These are phyloP conservation scores for Ptilodon capucinus DNA, from an alignment of 2,888 invertebrate genomes.

Conservation along the genomic window DNA sequence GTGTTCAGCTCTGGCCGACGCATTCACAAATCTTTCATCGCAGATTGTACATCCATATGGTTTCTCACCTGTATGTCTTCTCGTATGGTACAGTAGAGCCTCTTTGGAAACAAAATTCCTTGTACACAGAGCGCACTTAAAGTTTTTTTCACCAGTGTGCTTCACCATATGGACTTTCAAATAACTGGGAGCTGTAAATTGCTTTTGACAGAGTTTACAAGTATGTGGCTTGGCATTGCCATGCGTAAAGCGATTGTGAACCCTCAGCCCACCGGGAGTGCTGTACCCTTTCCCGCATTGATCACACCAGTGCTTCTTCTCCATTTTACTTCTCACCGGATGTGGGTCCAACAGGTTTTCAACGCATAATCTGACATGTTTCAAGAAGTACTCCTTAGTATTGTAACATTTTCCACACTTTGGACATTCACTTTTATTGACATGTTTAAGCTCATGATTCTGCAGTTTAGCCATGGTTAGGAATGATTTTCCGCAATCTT, in stretches of 20 bases:
- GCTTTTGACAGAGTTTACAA: conserved; percentile 63
- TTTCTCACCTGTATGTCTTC: conserved; percentile 73
- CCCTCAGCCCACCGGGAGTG: conserved; percentile 64
- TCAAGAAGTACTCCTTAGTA: conserved; percentile 61
- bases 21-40: conserved; percentile 67
- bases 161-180: conserved; percentile 67
- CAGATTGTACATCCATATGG: conserved; percentile 68
- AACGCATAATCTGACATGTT: conserved; percentile 64
- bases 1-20: conserved; percentile 72
- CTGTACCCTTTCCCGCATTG: conserved; percentile 68
- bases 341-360: conserved; percentile 61
- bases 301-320: conserved; percentile 54
- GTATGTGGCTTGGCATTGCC: conserved; percentile 66
- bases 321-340: conserved; percentile 57
- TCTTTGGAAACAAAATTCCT: conserved; percentile 70
- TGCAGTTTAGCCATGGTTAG: conserved; percentile 54
- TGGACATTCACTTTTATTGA: conserved; percentile 56
- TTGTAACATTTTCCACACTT: conserved; percentile 68
- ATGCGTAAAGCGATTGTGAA: conserved; percentile 67
- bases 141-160: conserved; percentile 72
- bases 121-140: conserved; percentile 61
- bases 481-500: conserved; percentile 65
- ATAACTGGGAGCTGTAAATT: conserved; percentile 73
- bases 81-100: conserved; percentile 67
- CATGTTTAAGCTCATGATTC: conserved; percentile 62